phyloP scores from a whole-genome alignment of 2,888 invertebrate genomes.

The Polymixis flavicincta region DNA sequence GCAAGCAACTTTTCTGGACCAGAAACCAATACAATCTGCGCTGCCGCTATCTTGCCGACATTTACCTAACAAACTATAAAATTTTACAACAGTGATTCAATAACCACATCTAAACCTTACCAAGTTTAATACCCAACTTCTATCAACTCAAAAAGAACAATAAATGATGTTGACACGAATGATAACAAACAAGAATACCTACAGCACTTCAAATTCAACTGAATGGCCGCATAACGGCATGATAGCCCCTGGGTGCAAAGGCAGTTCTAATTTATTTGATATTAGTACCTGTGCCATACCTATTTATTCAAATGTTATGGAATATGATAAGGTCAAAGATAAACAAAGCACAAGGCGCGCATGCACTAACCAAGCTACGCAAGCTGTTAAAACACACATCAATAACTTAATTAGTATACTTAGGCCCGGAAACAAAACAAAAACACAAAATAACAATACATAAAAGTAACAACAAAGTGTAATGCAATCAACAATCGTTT shows the following conservation, averaged over 20 bases:
- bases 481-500: conserved; percentile 35
- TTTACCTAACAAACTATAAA: background rate
- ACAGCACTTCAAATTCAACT: background rate
- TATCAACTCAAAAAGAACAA: background rate
- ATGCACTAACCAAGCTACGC: conserved; percentile 7
- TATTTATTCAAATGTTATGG: background rate
- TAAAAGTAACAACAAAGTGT: conserved; percentile 27
- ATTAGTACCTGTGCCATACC: background rate
- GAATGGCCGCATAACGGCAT: background rate
- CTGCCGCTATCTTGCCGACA: background rate
- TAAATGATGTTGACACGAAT: conserved; percentile 1
- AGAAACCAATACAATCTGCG: background rate
- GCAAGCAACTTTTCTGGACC: background rate
- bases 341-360: background rate
- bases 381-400: background rate
- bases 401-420: background rate
- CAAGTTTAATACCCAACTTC: conserved; percentile 14
- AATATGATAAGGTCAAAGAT: conserved; percentile 5
- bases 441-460: background rate
- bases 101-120: background rate
- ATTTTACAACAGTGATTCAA: background rate
- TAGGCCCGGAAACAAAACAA: background rate
- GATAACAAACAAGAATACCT: background rate
- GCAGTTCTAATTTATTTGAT: background rate
- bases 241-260: background rate